Conservation (phyloP, 2,113 vertebrate species). For the Leuciscus idus region DNA sequence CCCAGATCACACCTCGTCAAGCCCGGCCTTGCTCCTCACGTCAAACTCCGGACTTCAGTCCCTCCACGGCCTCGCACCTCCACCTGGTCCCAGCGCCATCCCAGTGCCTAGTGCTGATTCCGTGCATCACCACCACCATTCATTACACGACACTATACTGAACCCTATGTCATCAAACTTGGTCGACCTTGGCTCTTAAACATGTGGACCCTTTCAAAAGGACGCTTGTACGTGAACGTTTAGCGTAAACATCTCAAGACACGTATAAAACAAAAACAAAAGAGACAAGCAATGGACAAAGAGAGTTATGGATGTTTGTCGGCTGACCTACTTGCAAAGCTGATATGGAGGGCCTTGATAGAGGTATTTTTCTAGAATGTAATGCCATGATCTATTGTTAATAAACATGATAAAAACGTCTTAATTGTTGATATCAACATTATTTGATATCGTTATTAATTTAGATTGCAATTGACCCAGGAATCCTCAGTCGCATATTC, state of each 20-base stretch:
- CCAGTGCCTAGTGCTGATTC: constrained; percentile 89
- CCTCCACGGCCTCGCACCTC: constrained; percentile 91
- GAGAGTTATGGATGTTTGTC: constrained; percentile 65
- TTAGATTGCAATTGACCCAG: constrained; percentile 66
- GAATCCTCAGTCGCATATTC: constrained; percentile 62
- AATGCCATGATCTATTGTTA: constrained; percentile 71
- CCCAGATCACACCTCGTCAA: constrained; percentile 92
- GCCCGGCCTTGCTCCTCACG: constrained; percentile 90
- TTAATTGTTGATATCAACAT: constrained; percentile 75
- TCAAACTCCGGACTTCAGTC: constrained; percentile 86
- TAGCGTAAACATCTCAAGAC: constrained; percentile 64
- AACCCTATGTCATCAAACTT: constrained; percentile 98
- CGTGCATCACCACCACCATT: constrained; percentile 90
- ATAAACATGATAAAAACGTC: constrained; percentile 78
- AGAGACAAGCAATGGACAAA: constrained; percentile 52
- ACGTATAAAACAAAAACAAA: constrained; percentile 64
- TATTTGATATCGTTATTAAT: constrained; percentile 66
- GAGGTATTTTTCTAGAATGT: constrained; percentile 71
- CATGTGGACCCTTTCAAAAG: constrained; percentile 33
- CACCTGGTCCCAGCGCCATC: constrained; percentile 95
- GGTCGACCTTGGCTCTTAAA: constrained; percentile 97
- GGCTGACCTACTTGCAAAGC: constrained; percentile 58
- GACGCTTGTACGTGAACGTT: constrained; percentile 47
- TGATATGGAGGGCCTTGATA: constrained; percentile 65
- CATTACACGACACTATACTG: constrained; percentile 97